Conservation (phyloP, 2,797 vertebrate species). For the Trachurus trachurus region DNA sequence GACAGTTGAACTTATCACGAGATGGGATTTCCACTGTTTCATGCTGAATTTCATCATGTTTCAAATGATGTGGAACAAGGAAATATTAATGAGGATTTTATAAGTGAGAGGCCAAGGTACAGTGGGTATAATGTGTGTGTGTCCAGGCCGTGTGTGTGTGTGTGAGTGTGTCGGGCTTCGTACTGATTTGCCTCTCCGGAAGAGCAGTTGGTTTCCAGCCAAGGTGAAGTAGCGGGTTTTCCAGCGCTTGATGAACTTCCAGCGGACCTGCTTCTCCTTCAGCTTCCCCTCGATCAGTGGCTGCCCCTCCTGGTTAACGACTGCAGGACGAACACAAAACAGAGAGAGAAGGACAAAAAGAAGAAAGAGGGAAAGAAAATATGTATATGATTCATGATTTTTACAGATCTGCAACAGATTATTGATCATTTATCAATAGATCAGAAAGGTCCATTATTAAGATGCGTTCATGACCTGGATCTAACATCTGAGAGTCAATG, state of each 20-base stretch:
- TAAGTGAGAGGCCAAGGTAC: conserved; percentile 8
- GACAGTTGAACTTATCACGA: conserved; percentile 41
- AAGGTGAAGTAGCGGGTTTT: conserved; percentile 97
- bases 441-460: not conserved
- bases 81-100: conserved; percentile 30
- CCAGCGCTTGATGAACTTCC: conserved; percentile 99
- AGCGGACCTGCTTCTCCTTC: conserved; percentile 97
- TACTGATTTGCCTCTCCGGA: conserved; percentile 95
- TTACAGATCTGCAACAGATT: not conserved
- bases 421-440: not conserved
- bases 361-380: too few relatives aligned
- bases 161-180: conserved; percentile 67
- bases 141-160: not conserved
- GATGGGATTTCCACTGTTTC: conserved; percentile 62
- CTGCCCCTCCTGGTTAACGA: conserved; percentile 93
- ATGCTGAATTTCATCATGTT: conserved; percentile 57
- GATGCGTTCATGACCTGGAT: conserved; percentile 1
- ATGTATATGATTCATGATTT: too few relatives aligned
- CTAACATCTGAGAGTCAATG: not conserved
- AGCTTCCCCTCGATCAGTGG: conserved; percentile 97
- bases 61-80: conserved; percentile 36
- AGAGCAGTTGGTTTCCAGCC: conserved; percentile 97
- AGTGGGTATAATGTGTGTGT: not conserved
- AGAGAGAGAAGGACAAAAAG: not conserved
- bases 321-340: conserved; percentile 53